Evolutionary conservation across 2,113 vertebrate genomes (phyloP), one percentile per base, ranked within the genome.

Genomic region (Amblyopsis rosae): DNA sequence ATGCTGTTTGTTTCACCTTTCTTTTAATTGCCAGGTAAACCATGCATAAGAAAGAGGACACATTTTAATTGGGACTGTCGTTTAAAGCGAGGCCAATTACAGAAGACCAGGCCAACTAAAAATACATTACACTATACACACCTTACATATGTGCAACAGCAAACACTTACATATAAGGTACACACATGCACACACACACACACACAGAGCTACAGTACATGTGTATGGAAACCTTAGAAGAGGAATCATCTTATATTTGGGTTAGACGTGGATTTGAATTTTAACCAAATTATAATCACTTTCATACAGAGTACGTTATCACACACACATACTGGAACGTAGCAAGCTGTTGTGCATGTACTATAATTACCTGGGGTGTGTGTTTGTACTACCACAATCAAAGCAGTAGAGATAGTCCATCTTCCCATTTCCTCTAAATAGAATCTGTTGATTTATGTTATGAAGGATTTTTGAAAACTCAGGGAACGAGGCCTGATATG

Each of bases 391-490:
- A 33, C 53, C 57, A 67, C 61, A 69, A 49, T 62, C 70, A 67
- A 73, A 16, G 45, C 50, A 53, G 49, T 32, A 54, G 41, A 73
- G 79, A 88, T 80, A 74, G 53, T 66, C 12, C 45, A 80, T 82
- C 73, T 82, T 79, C 64, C 70, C 46, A 81, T 90, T 89, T 87
- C 67, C 58, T 76, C 72, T 82, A 86, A 87, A 89, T 82, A 82
- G 47, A 80, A 82, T 64, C 68, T 59, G 61, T 59, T 51, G 63
- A 63, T 81, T 71, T 80, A 35, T 51, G 80, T 82, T 82, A 75
- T 73, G 62, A 65, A 51, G 50, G 72, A 62, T 76, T 76, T 79
- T 79, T 62, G 57, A 80, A 81, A 77, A 65, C 55, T 70, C 17
- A 12, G 49, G 76, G 72, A 83, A 80, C 64, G 75, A 62, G 49